A percentile compares a stretch with the other conserved stretches of the same genome.
phyloP scores from a whole-genome alignment of 2,888 invertebrate genomes.

The Elysia crispata region DNA sequence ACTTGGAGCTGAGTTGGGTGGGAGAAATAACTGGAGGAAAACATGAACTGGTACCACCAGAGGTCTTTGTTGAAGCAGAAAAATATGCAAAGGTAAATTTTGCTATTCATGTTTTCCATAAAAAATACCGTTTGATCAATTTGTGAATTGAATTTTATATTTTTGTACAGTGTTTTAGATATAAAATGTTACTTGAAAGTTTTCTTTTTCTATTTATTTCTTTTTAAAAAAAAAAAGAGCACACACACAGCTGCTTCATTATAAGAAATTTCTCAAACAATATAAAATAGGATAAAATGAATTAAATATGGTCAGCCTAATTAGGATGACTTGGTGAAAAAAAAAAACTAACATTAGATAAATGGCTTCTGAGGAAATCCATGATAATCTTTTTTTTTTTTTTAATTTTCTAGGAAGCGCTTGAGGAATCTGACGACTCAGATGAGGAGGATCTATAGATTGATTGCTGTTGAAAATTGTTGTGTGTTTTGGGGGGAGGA shows the following conservation, averaged over 20 bases:
- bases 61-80: constrained; percentile 89
- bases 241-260: too few species aligned
- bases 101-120: background rate
- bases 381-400: constrained; percentile 14
- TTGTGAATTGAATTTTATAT: background rate
- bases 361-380: too few species aligned
- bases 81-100: constrained; percentile 84
- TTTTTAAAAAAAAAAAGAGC: background rate
- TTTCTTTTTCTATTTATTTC: background rate
- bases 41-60: constrained; percentile 89
- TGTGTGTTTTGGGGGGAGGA: background rate
- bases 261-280: too few species aligned
- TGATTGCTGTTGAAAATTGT: background rate
- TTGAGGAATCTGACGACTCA: constrained; percentile 91
- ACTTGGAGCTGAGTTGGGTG: constrained; percentile 96
- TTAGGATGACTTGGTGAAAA: too few species aligned
- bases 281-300: too few species aligned
- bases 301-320: too few species aligned
- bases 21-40: constrained; percentile 86
- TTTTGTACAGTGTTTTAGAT: background rate
- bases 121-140: background rate
- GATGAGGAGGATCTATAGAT: constrained; percentile 78
- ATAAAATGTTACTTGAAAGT: background rate
- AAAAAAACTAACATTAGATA: too few species aligned
- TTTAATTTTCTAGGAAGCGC: constrained; percentile 81